Conservation (phyloP, 2,888 invertebrate species). For the Phorcus lineatus region DNA sequence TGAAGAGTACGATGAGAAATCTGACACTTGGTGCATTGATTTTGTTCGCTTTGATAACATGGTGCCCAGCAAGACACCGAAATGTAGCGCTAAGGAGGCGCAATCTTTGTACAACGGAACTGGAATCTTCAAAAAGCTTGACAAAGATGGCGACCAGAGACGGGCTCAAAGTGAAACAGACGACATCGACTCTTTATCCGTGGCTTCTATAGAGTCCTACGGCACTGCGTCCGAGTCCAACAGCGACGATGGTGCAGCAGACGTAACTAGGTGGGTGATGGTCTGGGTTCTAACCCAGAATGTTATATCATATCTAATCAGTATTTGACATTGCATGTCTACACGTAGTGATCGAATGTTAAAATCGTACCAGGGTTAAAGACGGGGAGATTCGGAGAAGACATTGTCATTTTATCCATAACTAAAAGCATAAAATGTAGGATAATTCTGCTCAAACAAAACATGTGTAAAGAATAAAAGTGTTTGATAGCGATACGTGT, state of each 20-base stretch:
- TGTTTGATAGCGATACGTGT: too few relatives aligned
- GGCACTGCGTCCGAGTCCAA: slow-evolving; percentile 24
- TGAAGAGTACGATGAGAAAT: slow-evolving; percentile 62
- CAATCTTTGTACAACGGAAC: background rate
- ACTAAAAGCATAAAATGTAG: too few relatives aligned
- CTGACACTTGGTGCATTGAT: slow-evolving; percentile 63
- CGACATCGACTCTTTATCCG: background rate
- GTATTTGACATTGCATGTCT: too few relatives aligned
- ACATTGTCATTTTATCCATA: too few relatives aligned
- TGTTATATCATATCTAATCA: too few relatives aligned
- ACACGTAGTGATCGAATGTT: too few relatives aligned
- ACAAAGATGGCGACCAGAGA: background rate
- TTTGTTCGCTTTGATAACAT: slow-evolving; percentile 55
- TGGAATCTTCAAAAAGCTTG: background rate
- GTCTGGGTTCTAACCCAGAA: too few relatives aligned
- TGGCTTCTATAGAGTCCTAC: slow-evolving; percentile 7
- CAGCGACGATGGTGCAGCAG: background rate
- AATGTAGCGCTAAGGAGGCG: slow-evolving; percentile 31
- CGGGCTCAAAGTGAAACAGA: background rate
- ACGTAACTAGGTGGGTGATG: too few relatives aligned
- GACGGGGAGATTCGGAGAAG: too few relatives aligned
- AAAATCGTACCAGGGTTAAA: too few relatives aligned
- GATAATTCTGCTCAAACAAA: too few relatives aligned
- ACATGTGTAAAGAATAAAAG: too few relatives aligned
- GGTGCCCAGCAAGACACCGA: slow-evolving; percentile 38